Base-by-base conservation (phyloP, 2,888 invertebrate genomes). In the Conops quadrifasciatus region DNA sequence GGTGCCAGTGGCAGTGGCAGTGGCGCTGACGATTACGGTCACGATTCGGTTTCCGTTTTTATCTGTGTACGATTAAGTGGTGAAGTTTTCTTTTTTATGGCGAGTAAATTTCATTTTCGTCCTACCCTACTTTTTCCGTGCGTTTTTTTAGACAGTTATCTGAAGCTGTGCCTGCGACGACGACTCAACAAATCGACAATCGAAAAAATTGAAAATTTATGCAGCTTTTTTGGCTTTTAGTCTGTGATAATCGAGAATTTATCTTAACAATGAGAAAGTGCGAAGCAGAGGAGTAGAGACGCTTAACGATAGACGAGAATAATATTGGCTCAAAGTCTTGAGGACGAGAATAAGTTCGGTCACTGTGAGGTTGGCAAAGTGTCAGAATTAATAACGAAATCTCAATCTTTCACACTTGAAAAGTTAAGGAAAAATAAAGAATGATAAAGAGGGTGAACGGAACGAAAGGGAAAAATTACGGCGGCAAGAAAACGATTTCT, bases 191-290 rank as follows among this genome's bases (percentile, higher is more conserved):
- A 47, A 24, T 45, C 47, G 26, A 47, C 47, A 36, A 9, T 63
- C 47, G n/a, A 47, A 16, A 24, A 63, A 13, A 63, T 63, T 45
- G 63, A 24, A 63, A 26, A 63, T 45, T 15, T 45, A 45, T 19
- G 63, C 15, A 24, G 45, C 45, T 63, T 62, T 62, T 47, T 45
- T 63, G 43, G 63, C 63, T 63, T 30, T 47, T 45, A 63, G 45
- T 47, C 26, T 4, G 24, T 45, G 63, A 63, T 63, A 63, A 63
- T 63, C 63, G 63, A 47, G 16, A 63, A 63, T 63, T 45, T 63
- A 47, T 63, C 24, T 63, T 45, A 26, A 43, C 36, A 36, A 19
- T 63, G 51, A 5, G 11, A 9, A 26, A 28, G 60, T 9, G 28
- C 13, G 30, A 60, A 60, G 60, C 2, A 2, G 28, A 60, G 30